phyloP scores from a whole-genome alignment of 2,113 vertebrate species.

The Chelonoidis abingdonii region DNA sequence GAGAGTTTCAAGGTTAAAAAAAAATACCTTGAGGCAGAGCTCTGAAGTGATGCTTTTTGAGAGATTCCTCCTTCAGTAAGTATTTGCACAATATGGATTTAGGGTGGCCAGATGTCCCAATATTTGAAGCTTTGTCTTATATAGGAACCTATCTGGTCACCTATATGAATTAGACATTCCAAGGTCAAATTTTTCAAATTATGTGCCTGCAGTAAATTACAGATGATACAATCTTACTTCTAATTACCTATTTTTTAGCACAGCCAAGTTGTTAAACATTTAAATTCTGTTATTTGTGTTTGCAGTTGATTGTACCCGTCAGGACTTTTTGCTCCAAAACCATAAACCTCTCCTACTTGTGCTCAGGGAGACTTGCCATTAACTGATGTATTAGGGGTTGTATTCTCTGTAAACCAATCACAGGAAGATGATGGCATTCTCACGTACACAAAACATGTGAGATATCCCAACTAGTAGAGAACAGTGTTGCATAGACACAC shows the following conservation, averaged over 20 bases:
- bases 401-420: not conserved
- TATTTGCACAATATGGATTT: not conserved
- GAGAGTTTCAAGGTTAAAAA: conserved; percentile 31
- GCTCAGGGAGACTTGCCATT: not conserved
- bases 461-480: not conserved
- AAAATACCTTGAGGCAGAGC: conserved; percentile 34
- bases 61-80: not conserved
- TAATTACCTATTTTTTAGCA: not conserved
- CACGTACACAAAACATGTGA: not conserved
- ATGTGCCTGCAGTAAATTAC: not conserved
- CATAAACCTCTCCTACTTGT: not conserved
- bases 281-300: not conserved
- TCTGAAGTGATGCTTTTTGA: conserved; percentile 17
- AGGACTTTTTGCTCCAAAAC: not conserved
- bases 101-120: no score
- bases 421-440: not conserved
- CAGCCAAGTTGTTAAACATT: not conserved
- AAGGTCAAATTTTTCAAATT: not conserved
- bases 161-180: not conserved
- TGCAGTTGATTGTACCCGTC: not conserved
- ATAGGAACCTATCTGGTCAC: no score
- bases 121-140: no score
- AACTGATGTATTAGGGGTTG: not conserved
- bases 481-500: not conserved
- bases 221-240: not conserved